Base-by-base conservation (phyloP, 2,888 invertebrate species). In the Pristionchus entomophagus region DNA sequence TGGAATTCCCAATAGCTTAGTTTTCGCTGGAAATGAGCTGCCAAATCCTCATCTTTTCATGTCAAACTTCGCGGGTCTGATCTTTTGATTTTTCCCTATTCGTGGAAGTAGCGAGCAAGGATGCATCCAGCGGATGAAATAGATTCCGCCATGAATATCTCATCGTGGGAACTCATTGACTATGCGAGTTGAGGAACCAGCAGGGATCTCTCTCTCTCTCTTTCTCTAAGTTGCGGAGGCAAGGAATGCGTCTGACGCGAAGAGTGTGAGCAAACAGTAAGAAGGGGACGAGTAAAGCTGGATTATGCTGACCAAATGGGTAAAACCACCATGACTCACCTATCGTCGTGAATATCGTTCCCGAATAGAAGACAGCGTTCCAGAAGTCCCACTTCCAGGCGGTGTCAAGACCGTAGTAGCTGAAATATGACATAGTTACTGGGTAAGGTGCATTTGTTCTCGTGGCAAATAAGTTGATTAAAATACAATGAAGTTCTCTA, bases 271-370 rank as follows among this genome's bases (percentile, higher is more conserved):
- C n/a, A 73, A 73, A 73, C 26, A 73, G 38, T 45, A n/a, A 32
- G 14, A 8, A 65, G 8, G 73, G 12, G 26, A 12, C 10, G n/a
- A 45, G 41, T 26, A n/a, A 45, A 35, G 38, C 26, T 0, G 49
- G 53, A 73, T 26, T 73, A 26, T 73, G 73, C 22, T 73, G 73
- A 45, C 73, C 73, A n/a, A 73, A 41, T 8, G 26, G 38, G 45
- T 12, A 41, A 73, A 38, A 73, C n/a, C 41, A 73, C 35, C 5
- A 22, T 12, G 26, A 51, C 69, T 56, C 56, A 89, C 98, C 98
- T 51, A 93, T 92, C 2, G 92, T 93, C 0, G 93, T 92, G 85
- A 91, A 90, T 65, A 93, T 86, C 4, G 93, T 92, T 17, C 90
- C 90, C 0, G 92, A 89, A 73, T 90, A 93, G 85, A 92, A 92